Evolutionary conservation across 2,888 invertebrate species (phyloP).

Genomic region (Apamea anceps): DNA sequence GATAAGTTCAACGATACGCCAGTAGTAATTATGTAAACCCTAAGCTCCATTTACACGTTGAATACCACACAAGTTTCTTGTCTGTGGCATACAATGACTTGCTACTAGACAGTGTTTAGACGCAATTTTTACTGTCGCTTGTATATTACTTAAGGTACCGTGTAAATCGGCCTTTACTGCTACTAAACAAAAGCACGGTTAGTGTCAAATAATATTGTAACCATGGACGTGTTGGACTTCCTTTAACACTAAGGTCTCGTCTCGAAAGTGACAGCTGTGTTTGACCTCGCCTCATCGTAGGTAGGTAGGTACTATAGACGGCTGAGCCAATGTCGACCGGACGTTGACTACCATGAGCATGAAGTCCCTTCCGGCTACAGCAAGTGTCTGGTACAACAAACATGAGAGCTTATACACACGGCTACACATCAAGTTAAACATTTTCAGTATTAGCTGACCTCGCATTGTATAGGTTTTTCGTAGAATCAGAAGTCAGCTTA

Average conservation of each 20-base stretch:
- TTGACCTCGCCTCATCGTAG: slow-evolving; percentile 77
- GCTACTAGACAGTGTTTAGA: not conserved
- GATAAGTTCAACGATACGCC: not conserved
- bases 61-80: not conserved
- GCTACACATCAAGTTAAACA: too few relatives aligned
- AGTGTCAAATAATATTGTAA: not conserved
- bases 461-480: too few relatives aligned
- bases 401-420: not conserved
- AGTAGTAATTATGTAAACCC: not conserved
- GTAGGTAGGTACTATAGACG: slow-evolving; percentile 55
- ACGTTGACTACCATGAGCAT: slow-evolving; percentile 67
- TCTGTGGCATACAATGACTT: not conserved
- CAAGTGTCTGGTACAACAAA: slow-evolving; percentile 53
- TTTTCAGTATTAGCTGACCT: too few relatives aligned
- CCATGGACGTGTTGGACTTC: slow-evolving; percentile 63
- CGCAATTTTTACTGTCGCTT: not conserved
- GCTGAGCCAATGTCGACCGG: slow-evolving; percentile 81
- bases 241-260: slow-evolving; percentile 74
- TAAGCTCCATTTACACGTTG: not conserved
- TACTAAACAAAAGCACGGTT: not conserved
- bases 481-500: too few relatives aligned
- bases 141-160: not conserved
- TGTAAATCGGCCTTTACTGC: not conserved
- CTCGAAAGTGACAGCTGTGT: slow-evolving; percentile 77
- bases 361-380: slow-evolving; percentile 75